Percentiles rank a stretch among this genome's conserved stretches.
phyloP scores from a whole-genome alignment of 2,113 vertebrate species.

The Misgurnus mizolepis region DNA sequence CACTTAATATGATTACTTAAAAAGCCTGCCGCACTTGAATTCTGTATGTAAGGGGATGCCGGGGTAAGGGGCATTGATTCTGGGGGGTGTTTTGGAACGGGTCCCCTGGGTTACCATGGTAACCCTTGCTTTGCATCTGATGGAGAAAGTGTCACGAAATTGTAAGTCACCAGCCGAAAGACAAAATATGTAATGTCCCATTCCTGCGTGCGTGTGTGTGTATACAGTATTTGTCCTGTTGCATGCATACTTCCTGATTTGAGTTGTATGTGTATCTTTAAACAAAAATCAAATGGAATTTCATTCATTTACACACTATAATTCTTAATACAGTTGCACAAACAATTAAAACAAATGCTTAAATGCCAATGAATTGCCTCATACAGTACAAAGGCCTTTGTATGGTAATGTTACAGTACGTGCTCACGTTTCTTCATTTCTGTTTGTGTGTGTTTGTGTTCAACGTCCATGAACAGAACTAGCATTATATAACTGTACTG shows the following conservation, averaged over 20 bases:
- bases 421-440: neutral
- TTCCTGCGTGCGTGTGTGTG: slow-evolving; percentile 44
- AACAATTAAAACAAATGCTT: slow-evolving; percentile 7
- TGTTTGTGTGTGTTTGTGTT: slow-evolving; percentile 23
- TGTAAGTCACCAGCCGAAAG: slow-evolving; percentile 70
- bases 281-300: slow-evolving; percentile 21
- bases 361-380: slow-evolving; percentile 34
- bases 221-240: slow-evolving; percentile 16
- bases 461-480: slow-evolving; percentile 22
- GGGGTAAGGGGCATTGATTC: slow-evolving; percentile 41
- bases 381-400: slow-evolving; percentile 14
- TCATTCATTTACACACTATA: slow-evolving; percentile 7
- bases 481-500: slow-evolving; percentile 21
- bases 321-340: slow-evolving; percentile 17
- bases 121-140: slow-evolving; percentile 3
- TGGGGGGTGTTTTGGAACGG: slow-evolving; percentile 35
- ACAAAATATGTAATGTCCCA: slow-evolving; percentile 66
- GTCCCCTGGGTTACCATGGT: slow-evolving; percentile 36
- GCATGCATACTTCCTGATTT: slow-evolving; percentile 24
- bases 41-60: slow-evolving; percentile 56
- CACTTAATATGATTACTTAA: slow-evolving; percentile 59
- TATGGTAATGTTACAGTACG: slow-evolving; percentile 27
- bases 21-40: slow-evolving; percentile 79
- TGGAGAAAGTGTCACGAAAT: slow-evolving; percentile 3
- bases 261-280: slow-evolving; percentile 46